Base-by-base conservation (phyloP, 2,888 invertebrate genomes). In the Sisyra nigra region DNA sequence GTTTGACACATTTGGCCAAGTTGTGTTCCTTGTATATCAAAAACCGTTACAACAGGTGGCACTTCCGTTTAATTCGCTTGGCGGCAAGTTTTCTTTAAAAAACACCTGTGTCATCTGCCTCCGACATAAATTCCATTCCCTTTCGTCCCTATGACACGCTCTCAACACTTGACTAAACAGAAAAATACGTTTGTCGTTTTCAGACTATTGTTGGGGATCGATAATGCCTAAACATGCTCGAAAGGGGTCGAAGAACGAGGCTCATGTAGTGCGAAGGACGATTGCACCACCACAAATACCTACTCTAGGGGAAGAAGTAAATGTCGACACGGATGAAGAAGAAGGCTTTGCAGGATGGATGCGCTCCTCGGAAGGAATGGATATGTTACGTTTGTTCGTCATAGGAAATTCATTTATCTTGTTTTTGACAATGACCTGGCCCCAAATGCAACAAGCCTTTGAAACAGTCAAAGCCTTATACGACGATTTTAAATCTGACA, bases 371-470 rank as follows among this genome's bases (percentile, higher is more conserved):
- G 72, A 76, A 48, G 80, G 80, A 36, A 58, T 78, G 49, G 81
- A 81, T 55, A 81, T 78, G 61, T 76, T 86, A 76, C 78, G 78
- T 60, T 62, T 85, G n/a, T 86, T 86, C 57, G 81, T 86, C 15
- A 65, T 86, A 45, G 76, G 80, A 34, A 86, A 86, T 61, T 76
- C 80, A 18, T 57, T 85, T 36, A 69, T 82, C 47, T 65, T 84
- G 50, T 72, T 85, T 47, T 62, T 80, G 10, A 77, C 81, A 1
- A 67, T 84, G 62, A 74, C 75, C 10, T 82, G 80, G 72, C 84
- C 86, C 1, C 76, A 78, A 49, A 62, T 85, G 49, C 72, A 75
- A 54, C 68, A 72, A 48, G 65, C 69, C 9, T 66, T 71, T 45
- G 62, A 65, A 41, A 69, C 59, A 14, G 49, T 66, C 11, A 62